Conservation (phyloP, 2,888 invertebrate species). For the Nomada fucata region DNA sequence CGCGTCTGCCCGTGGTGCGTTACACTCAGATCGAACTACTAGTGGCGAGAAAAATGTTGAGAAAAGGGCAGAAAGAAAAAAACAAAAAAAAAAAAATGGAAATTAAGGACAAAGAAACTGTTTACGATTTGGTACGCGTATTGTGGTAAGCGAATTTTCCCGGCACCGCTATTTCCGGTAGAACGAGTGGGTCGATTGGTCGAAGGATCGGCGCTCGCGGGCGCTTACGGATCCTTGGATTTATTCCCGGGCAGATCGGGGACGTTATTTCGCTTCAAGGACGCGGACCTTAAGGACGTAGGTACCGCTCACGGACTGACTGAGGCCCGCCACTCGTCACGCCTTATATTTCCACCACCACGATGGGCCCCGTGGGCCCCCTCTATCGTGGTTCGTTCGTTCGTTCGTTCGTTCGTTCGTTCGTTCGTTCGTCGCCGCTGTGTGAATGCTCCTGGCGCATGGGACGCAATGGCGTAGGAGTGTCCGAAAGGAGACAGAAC, state of each 20-base stretch:
- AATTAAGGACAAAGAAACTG: too few relatives aligned
- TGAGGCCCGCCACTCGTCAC: constrained; percentile 78
- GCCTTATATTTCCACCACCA: constrained; percentile 84
- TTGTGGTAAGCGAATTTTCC: neutral
- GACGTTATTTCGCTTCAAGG: constrained; percentile 59
- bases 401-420: constrained; percentile 31
- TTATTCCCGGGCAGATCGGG: constrained; percentile 26
- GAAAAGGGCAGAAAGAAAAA: too few relatives aligned
- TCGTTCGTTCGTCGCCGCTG: constrained; percentile 33
- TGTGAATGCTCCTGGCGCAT: constrained; percentile 18
- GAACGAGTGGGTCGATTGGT: neutral
- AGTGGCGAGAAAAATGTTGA: too few relatives aligned
- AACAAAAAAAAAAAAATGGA: too few relatives aligned
- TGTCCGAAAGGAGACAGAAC: neutral
- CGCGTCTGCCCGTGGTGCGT: neutral
- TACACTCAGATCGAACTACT: constrained; percentile 10
- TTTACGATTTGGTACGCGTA: too few relatives aligned
- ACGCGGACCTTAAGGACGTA: constrained; percentile 80
- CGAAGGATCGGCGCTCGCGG: constrained; percentile 37
- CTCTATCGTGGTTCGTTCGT: constrained; percentile 60
- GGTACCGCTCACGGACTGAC: constrained; percentile 83
- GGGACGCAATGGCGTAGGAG: constrained; percentile 51
- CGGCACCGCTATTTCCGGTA: constrained; percentile 42
- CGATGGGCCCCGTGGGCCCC: constrained; percentile 61
- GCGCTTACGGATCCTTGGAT: constrained; percentile 26